These are phyloP conservation scores for Oceanodroma leucorhoa DNA, from an alignment of 2,797 vertebrate species.

Conservation along the genomic window DNA sequence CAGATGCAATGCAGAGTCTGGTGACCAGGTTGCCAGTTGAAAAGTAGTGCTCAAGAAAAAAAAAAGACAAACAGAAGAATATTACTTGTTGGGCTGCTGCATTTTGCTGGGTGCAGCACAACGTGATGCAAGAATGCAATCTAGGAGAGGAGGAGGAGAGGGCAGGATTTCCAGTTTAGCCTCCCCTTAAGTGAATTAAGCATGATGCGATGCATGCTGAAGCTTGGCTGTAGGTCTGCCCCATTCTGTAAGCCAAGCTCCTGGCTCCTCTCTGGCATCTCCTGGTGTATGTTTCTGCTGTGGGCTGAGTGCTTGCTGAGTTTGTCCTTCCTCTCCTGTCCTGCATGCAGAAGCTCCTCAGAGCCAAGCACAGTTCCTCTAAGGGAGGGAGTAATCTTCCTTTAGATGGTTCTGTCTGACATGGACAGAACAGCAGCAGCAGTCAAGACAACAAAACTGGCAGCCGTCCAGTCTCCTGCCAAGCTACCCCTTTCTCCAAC, in stretches of 20 bases:
- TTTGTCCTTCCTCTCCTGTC: background rate
- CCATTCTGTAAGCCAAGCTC: background rate
- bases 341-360: background rate
- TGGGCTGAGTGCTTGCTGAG: background rate
- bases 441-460: background rate
- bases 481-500: background rate
- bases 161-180: background rate
- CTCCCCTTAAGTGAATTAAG: background rate
- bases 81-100: background rate
- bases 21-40: background rate
- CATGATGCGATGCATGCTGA: background rate
- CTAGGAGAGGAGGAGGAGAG: background rate
- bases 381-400: background rate
- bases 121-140: background rate
- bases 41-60: background rate
- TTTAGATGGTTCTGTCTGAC: background rate
- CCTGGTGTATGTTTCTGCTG: background rate
- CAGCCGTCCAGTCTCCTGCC: slow-evolving; percentile 25
- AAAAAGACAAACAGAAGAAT: background rate
- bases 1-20: background rate
- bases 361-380: background rate
- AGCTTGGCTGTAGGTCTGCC: background rate
- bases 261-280: background rate
- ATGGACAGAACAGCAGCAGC: background rate
- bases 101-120: background rate